Conservation (phyloP, 1,140 invertebrate genomes). For the Augochlora pura region DNA sequence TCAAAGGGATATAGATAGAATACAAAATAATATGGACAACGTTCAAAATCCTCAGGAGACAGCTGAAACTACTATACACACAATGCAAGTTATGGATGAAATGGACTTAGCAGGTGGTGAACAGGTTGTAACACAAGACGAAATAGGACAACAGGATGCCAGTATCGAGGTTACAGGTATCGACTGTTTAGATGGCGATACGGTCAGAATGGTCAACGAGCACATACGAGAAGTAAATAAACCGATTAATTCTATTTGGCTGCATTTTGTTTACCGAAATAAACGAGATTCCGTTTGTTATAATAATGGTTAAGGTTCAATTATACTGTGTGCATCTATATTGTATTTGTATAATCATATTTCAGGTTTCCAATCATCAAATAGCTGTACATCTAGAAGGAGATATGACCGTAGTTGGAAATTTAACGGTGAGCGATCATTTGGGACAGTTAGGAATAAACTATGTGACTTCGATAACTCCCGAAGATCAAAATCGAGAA, state of each 20-base stretch:
- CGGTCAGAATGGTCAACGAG: constrained; percentile 75
- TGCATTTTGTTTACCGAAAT: neutral
- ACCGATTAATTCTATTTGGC: constrained; percentile 13
- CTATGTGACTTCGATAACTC: constrained; percentile 75
- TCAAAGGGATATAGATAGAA: constrained; percentile 62
- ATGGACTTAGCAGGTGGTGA: constrained; percentile 72
- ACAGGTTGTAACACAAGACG: constrained; percentile 74
- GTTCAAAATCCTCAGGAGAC: constrained; percentile 65
- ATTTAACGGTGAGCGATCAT: constrained; percentile 71
- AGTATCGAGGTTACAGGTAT: constrained; percentile 74
- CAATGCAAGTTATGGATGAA: constrained; percentile 74
- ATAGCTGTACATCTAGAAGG: constrained; percentile 75
- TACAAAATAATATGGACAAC: constrained; percentile 67
- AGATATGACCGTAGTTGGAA: constrained; percentile 77
- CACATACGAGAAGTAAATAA: constrained; percentile 71
- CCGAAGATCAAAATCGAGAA: constrained; percentile 67
- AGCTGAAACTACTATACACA: constrained; percentile 65
- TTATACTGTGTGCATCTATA: neutral
- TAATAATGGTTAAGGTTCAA: constrained; percentile 1
- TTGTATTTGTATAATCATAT: constrained; percentile 17
- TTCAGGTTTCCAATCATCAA: constrained; percentile 75
- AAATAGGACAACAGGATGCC: constrained; percentile 70
- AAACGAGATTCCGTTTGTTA: constrained; percentile 23
- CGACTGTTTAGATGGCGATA: constrained; percentile 75
- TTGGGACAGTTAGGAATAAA: constrained; percentile 76